Conservation (phyloP, 2,888 invertebrate species). For the Cephus spinipes region DNA sequence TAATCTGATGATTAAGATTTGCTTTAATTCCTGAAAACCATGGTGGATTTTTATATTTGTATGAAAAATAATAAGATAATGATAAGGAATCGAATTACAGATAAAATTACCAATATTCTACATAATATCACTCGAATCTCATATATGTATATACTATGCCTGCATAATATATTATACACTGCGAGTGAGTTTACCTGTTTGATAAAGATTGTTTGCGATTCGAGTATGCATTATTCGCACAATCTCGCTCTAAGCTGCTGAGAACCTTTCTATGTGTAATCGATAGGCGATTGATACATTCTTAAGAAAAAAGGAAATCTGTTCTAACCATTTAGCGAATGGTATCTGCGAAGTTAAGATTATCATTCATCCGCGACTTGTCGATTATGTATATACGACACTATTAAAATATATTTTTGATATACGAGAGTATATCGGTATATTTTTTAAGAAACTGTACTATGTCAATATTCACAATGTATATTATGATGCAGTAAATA, state of each 20-base stretch:
- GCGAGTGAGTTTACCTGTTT: not conserved
- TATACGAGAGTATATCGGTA: conserved; percentile 36
- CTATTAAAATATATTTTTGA: conserved; percentile 24
- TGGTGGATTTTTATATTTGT: not conserved
- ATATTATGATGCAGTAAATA: conserved; percentile 21
- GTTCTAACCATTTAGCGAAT: conserved; percentile 1
- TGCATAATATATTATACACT: not conserved
- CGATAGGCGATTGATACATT: not conserved
- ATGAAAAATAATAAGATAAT: not conserved
- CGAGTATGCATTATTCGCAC: not conserved
- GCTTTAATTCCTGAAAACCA: not conserved
- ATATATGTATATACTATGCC: not conserved
- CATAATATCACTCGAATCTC: not conserved
- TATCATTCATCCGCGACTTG: not conserved
- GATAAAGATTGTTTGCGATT: not conserved
- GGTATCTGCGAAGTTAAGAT: not conserved
- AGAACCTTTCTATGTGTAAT: not conserved
- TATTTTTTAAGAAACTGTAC: conserved; percentile 50
- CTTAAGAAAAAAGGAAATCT: not conserved
- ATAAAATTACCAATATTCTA: not conserved
- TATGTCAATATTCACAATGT: conserved; percentile 47
- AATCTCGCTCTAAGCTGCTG: not conserved
- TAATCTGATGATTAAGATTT: not conserved
- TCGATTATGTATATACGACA: conserved; percentile 5
- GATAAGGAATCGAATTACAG: not conserved